Percentiles rank a stretch among this genome's conserved stretches.
Evolutionary conservation across 2,888 invertebrate genomes (phyloP).

Genomic region (Phorcus lineatus): DNA sequence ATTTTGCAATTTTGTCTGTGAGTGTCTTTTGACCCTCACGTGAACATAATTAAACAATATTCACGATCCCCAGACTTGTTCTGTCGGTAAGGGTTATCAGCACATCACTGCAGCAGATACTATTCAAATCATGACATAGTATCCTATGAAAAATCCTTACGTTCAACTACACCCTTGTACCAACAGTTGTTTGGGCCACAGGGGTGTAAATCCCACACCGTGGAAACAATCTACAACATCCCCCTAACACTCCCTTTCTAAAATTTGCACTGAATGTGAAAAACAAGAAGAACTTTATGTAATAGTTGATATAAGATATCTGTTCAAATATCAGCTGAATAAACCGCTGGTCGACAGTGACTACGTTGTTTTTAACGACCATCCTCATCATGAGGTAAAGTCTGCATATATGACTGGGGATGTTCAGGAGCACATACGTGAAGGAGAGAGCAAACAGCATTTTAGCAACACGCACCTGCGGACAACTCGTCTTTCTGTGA

Average conservation of each 20-base stretch:
- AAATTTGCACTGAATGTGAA: constrained; percentile 46
- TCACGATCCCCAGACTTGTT: too few species aligned
- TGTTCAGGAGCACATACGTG: constrained; percentile 43
- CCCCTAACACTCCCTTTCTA: constrained; percentile 26
- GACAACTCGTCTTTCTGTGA: constrained; percentile 25
- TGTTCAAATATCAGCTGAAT: constrained; percentile 40
- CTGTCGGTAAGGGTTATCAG: too few species aligned
- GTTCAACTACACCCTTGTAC: not conserved
- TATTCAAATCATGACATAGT: too few species aligned
- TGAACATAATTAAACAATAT: too few species aligned
- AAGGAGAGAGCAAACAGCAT: constrained; percentile 47
- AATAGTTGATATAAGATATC: constrained; percentile 41
- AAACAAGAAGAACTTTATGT: constrained; percentile 48
- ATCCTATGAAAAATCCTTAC: too few species aligned
- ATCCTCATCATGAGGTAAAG: constrained; percentile 41
- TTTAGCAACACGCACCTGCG: constrained; percentile 45
- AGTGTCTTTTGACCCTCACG: too few species aligned
- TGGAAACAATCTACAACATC: not conserved
- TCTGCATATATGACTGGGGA: constrained; percentile 46
- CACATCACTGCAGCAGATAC: too few species aligned
- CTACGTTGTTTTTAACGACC: not conserved
- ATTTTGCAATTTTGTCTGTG: too few species aligned
- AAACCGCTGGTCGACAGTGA: constrained; percentile 32
- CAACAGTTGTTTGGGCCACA: not conserved
- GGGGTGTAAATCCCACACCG: not conserved